Evolutionary conservation across 2,888 invertebrate species (phyloP).

Genomic region (Tanypteryx hageni): DNA sequence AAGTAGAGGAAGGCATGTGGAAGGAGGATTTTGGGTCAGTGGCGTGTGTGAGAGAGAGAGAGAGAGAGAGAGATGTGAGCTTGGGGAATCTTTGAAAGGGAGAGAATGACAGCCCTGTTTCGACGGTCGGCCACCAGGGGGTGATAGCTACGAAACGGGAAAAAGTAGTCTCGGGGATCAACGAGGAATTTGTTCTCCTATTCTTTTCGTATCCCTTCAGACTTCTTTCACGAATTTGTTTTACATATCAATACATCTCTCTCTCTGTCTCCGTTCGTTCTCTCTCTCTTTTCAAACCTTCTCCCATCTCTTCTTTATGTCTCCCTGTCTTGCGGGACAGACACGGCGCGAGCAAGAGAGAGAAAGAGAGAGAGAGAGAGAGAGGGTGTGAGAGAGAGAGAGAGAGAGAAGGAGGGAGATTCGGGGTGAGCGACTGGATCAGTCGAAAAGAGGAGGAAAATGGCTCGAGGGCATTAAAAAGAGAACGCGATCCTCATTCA

Average conservation of each 20-base stretch:
- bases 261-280: no score
- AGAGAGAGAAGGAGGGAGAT: no score
- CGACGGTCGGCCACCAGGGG: not conserved
- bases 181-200: not conserved
- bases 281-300: not conserved
- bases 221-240: not conserved
- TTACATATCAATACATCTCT: no score
- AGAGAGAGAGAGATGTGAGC: not conserved
- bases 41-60: not conserved
- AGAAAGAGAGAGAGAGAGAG: no score
- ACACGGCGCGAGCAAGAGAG: not conserved
- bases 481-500: not conserved
- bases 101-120: not conserved
- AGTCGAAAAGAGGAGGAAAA: not conserved
- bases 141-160: not conserved
- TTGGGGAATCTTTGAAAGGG: not conserved
- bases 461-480: not conserved
- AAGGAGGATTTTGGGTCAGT: no score
- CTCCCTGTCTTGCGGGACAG: not conserved
- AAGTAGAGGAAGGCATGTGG: no score
- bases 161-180: not conserved
- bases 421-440: not conserved
- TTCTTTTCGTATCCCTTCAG: not conserved
- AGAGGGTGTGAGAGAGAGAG: no score
- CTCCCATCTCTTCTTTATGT: not conserved